Evolutionary conservation across 2,888 invertebrate species (phyloP).

Genomic region (Pachycephus smyrnensis): DNA sequence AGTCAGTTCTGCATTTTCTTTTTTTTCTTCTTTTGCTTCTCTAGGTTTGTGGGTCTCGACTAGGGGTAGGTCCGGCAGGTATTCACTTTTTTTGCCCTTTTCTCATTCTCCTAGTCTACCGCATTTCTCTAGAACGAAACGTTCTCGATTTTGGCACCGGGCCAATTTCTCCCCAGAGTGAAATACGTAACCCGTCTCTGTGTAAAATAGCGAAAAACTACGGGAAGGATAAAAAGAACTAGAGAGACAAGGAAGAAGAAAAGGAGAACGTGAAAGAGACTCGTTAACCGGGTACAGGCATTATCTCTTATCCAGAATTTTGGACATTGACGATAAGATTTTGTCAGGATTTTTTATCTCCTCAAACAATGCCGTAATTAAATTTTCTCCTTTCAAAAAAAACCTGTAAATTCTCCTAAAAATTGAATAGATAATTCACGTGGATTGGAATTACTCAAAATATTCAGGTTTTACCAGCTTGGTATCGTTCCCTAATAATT

Average conservation of each 20-base stretch:
- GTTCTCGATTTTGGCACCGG: not conserved
- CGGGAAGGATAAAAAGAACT: not conserved
- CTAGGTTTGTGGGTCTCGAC: not conserved
- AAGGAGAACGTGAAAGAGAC: not conserved
- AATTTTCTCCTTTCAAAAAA: no score
- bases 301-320: no score
- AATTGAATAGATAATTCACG: no score
- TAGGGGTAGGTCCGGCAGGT: slow-evolving; percentile 1
- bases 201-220: not conserved
- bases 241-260: not conserved
- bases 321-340: no score
- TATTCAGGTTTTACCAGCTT: no score
- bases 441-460: no score
- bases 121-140: not conserved
- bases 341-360: no score
- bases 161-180: not conserved
- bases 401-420: no score
- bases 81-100: not conserved
- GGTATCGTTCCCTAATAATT: no score
- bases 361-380: no score
- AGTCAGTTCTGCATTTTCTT: no score
- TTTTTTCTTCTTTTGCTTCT: not conserved
- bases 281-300: not conserved
- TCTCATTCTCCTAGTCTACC: no score
- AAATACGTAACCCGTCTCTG: slow-evolving; percentile 1